Evolutionary conservation across 2,888 invertebrate genomes (phyloP).

Genomic region (Sarcophaga variegata): DNA sequence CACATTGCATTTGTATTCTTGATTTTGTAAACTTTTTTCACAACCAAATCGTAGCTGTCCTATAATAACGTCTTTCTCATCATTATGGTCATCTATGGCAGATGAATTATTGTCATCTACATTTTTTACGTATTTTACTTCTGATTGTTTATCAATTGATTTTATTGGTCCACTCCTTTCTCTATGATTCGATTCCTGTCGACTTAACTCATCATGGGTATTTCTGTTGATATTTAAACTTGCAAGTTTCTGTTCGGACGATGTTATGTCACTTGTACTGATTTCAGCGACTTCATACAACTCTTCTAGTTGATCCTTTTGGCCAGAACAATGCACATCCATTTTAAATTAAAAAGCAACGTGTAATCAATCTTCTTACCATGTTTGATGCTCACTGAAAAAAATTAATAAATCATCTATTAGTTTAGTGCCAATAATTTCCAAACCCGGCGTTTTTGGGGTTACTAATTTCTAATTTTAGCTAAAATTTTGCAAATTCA

Average conservation of each 20-base stretch:
- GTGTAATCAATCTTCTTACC: neutral
- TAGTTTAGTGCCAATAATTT: too few relatives aligned
- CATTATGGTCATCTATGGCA: constrained; percentile 55
- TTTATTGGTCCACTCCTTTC: too few relatives aligned
- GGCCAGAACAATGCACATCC: constrained; percentile 34
- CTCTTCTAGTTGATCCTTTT: constrained; percentile 8
- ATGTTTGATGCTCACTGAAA: constrained; percentile 46
- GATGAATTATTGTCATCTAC: neutral
- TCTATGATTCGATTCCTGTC: neutral
- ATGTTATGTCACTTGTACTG: neutral
- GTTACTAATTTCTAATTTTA: too few relatives aligned
- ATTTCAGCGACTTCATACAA: neutral
- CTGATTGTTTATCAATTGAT: too few relatives aligned
- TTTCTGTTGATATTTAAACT: neutral
- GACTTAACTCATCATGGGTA: neutral
- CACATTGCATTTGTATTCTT: neutral
- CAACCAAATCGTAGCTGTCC: constrained; percentile 70
- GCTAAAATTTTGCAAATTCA: too few relatives aligned
- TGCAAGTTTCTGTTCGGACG: neutral
- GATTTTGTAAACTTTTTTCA: constrained; percentile 55
- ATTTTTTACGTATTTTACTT: neutral
- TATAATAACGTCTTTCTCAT: constrained; percentile 67
- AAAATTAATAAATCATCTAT: neutral
- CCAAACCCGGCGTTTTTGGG: too few relatives aligned
- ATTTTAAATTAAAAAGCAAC: constrained; percentile 35